These are phyloP conservation scores for Paraescarpia echinospica DNA, from an alignment of 1,140 invertebrate genomes.

Conservation along the genomic window DNA sequence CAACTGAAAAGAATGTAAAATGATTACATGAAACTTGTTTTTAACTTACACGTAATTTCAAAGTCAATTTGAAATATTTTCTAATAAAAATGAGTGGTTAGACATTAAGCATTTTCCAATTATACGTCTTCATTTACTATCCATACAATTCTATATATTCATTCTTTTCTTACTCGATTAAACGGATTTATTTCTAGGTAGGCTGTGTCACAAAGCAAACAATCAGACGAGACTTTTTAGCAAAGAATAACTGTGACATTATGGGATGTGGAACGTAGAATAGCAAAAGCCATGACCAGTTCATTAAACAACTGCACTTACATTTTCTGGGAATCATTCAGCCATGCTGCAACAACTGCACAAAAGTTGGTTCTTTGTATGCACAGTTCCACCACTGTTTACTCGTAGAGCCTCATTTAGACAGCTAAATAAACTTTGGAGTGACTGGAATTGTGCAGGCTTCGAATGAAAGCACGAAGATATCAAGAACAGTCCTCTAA, in stretches of 20 bases:
- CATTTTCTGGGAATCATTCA: neutral
- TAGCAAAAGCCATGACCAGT: neutral
- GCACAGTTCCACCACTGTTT: neutral
- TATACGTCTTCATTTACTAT: neutral
- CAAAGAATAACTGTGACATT: neutral
- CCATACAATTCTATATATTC: neutral
- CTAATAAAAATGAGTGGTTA: neutral
- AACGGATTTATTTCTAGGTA: neutral
- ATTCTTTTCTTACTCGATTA: neutral
- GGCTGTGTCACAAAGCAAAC: no score
- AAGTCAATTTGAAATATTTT: neutral
- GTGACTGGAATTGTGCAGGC: no score
- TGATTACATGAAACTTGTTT: neutral
- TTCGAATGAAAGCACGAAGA: neutral
- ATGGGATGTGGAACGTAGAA: neutral
- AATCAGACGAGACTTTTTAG: no score
- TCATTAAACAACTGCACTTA: neutral
- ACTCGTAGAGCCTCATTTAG: neutral
- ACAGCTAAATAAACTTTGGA: neutral
- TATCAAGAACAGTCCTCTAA: neutral
- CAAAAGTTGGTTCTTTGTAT: neutral
- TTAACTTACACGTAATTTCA: no score
- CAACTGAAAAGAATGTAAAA: neutral
- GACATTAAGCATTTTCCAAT: neutral
- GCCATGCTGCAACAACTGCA: neutral